phyloP scores from a whole-genome alignment of 2,888 invertebrate species.

The Penaeus monodon region DNA sequence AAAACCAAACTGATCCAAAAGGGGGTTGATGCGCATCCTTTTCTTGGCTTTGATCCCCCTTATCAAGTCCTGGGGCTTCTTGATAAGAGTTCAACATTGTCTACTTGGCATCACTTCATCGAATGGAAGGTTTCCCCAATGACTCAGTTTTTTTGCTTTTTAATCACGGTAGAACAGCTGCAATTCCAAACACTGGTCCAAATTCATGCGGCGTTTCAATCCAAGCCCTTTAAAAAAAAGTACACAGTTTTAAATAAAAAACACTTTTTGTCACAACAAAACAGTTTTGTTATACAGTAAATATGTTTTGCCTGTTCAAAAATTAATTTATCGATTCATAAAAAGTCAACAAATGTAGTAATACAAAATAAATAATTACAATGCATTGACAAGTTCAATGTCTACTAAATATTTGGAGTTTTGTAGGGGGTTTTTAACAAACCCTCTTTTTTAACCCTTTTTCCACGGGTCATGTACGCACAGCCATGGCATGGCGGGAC shows the following conservation, averaged over 20 bases:
- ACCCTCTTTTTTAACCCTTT: not conserved
- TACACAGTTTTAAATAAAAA: not conserved
- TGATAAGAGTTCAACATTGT: slow-evolving; percentile 98
- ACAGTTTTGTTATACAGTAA: too few species aligned
- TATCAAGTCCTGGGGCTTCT: slow-evolving; percentile 99
- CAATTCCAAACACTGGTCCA: slow-evolving; percentile 97
- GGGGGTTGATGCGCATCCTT: slow-evolving; percentile 94
- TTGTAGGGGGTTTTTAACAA: too few species aligned
- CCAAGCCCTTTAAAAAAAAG: slow-evolving; percentile 83
- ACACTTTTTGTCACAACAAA: not conserved
- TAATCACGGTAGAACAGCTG: slow-evolving; percentile 95
- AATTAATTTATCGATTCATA: too few species aligned
- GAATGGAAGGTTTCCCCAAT: slow-evolving; percentile 94
- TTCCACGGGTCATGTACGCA: too few species aligned
- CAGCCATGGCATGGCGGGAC: too few species aligned
- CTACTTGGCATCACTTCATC: slow-evolving; percentile 80
- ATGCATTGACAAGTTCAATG: too few species aligned
- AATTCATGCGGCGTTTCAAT: slow-evolving; percentile 92
- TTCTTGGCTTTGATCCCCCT: slow-evolving; percentile 98
- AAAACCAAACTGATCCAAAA: slow-evolving; percentile 94
- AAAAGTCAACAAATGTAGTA: too few species aligned
- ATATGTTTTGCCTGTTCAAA: too few species aligned
- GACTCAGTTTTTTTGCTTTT: slow-evolving; percentile 99
- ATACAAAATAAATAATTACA: too few species aligned
- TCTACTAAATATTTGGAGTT: too few species aligned